Conservation (phyloP, 2,888 invertebrate genomes). For the Tholera decimalis region DNA sequence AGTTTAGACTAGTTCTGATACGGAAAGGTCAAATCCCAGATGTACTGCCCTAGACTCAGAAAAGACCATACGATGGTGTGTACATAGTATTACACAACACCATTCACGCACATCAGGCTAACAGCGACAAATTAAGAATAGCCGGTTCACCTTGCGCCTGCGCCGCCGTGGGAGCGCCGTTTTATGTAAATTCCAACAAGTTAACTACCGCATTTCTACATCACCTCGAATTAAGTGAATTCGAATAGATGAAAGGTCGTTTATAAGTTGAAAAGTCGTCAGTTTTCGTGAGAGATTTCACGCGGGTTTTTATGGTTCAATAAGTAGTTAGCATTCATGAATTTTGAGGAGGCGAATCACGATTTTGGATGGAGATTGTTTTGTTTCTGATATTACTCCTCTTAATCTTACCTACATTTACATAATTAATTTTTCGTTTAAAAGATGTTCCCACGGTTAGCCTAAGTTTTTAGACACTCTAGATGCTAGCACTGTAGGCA, state of each 20-base stretch:
- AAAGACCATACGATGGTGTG: constrained; percentile 53
- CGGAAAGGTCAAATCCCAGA: not conserved
- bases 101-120: constrained; percentile 69
- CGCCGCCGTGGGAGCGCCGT: constrained; percentile 83
- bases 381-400: constrained; percentile 2
- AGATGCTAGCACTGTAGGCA: not conserved
- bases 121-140: constrained; percentile 84
- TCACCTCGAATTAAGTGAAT: constrained; percentile 67
- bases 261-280: constrained; percentile 41
- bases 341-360: constrained; percentile 8
- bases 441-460: not conserved
- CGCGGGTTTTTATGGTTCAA: constrained; percentile 31
- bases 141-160: constrained; percentile 86
- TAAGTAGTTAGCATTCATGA: constrained; percentile 16
- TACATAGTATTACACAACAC: constrained; percentile 72
- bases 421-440: not conserved
- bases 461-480: not conserved
- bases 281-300: constrained; percentile 46
- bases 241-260: constrained; percentile 62
- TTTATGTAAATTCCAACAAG: constrained; percentile 81
- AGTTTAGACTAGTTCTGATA: not conserved
- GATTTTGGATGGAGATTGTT: constrained; percentile 3
- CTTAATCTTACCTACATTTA: not conserved
- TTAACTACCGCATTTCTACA: constrained; percentile 84
- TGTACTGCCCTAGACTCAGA: constrained; percentile 8